A percentile compares a stretch with the other conserved stretches of the same genome.
Evolutionary conservation across 1,140 invertebrate genomes (phyloP).

Genomic region (Heliothis virescens): DNA sequence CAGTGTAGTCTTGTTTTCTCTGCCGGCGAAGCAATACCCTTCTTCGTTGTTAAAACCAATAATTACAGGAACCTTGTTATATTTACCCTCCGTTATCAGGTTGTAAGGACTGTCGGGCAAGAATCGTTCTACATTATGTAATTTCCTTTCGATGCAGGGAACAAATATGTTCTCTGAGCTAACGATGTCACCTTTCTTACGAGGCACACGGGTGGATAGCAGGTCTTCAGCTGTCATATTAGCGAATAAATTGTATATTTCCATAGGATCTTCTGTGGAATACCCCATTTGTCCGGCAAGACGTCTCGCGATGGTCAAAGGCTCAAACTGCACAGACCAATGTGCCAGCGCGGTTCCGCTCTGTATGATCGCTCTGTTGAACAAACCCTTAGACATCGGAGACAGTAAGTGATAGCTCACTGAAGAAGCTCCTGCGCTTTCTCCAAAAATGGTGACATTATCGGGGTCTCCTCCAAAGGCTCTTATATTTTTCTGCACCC

Average conservation of each 20-base stretch:
- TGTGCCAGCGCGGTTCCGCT: slow-evolving; percentile 86
- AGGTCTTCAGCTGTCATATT: slow-evolving; percentile 63
- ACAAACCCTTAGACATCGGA: slow-evolving; percentile 74
- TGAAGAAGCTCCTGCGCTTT: slow-evolving; percentile 79
- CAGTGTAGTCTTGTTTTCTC: slow-evolving; percentile 76
- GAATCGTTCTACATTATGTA: slow-evolving; percentile 62
- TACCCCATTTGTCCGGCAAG: slow-evolving; percentile 68
- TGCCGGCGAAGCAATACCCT: slow-evolving; percentile 74
- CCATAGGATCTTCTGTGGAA: slow-evolving; percentile 65
- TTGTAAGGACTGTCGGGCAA: slow-evolving; percentile 70
- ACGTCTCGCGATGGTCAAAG: slow-evolving; percentile 62
- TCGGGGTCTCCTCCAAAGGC: slow-evolving; percentile 81
- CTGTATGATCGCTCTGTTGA: slow-evolving; percentile 85
- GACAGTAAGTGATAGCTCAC: slow-evolving; percentile 77
- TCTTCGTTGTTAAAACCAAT: slow-evolving; percentile 76
- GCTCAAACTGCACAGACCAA: slow-evolving; percentile 73
- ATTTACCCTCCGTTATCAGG: slow-evolving; percentile 60
- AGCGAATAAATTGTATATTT: slow-evolving; percentile 70
- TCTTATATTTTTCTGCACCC: slow-evolving; percentile 86
- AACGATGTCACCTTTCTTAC: slow-evolving; percentile 65
- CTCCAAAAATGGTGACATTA: slow-evolving; percentile 80
- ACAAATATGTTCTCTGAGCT: slow-evolving; percentile 77
- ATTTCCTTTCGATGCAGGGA: slow-evolving; percentile 69
- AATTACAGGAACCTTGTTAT: slow-evolving; percentile 71
- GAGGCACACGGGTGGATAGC: slow-evolving; percentile 66